Evolutionary conservation across 2,888 invertebrate species (phyloP).

Genomic region (Rhabditoides inermis): DNA sequence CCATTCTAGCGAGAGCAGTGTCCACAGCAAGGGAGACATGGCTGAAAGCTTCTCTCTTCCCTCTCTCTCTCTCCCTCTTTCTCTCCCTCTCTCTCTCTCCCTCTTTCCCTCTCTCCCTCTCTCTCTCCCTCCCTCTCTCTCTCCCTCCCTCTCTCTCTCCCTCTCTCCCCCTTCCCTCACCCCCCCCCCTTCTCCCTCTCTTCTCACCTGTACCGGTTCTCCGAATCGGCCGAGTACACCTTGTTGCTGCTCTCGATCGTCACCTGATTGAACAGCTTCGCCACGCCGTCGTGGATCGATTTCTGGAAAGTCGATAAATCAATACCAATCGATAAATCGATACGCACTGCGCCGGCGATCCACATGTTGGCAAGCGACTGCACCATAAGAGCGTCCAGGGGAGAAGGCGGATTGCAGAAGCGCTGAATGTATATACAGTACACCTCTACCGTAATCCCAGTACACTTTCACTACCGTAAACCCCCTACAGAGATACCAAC

Average conservation of each 20-base stretch:
- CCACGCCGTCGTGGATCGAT: conserved; percentile 78
- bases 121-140: background rate
- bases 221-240: conserved; percentile 39
- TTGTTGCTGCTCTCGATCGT: conserved; percentile 69
- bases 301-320: conserved; percentile 53
- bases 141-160: no score
- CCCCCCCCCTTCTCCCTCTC: no score
- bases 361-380: conserved; percentile 97
- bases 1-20: conserved; percentile 90
- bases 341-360: conserved; percentile 63
- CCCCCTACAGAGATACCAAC: no score
- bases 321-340: background rate
- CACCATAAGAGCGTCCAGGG: conserved; percentile 84
- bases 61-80: no score
- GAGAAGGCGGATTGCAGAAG: conserved; percentile 83
- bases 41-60: conserved; percentile 42
- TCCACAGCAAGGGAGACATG: conserved; percentile 90
- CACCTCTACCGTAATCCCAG: background rate
- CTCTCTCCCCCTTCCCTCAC: no score
- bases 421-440: conserved; percentile 93
- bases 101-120: no score
- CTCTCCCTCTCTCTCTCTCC: no score
- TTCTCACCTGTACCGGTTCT: conserved; percentile 40
- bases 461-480: background rate
- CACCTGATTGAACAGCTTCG: conserved; percentile 93